Conservation (phyloP, 2,888 invertebrate species). For the Toxonevra muliebris region DNA sequence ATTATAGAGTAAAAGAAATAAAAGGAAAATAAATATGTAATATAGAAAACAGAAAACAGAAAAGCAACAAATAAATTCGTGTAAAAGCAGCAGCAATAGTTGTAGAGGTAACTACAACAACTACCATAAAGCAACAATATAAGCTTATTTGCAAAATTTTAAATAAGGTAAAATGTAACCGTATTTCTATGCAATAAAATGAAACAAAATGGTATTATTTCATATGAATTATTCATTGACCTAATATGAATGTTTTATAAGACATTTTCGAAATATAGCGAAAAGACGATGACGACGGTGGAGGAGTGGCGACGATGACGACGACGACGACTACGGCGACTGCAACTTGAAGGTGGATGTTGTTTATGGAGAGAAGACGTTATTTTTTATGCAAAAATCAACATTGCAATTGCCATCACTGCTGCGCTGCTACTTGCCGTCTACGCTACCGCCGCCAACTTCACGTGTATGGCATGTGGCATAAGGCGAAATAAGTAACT, state of each 20-base stretch:
- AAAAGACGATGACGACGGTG: conserved; percentile 4
- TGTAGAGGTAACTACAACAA: conserved; percentile 1
- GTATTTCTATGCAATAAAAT: conserved; percentile 49
- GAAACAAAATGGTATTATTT: conserved; percentile 49
- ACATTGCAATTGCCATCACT: conserved; percentile 3
- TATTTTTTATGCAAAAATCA: conserved; percentile 17
- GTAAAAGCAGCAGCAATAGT: no score
- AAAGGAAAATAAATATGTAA: conserved; percentile 9
- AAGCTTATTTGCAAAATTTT: conserved; percentile 18
- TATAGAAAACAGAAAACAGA: neutral
- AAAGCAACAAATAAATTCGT: neutral
- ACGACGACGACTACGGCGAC: no score
- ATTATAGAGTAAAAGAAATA: conserved; percentile 15
- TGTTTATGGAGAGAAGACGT: conserved; percentile 12
- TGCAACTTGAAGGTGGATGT: neutral
- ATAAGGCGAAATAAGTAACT: conserved; percentile 17
- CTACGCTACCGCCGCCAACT: no score
- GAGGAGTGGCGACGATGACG: neutral
- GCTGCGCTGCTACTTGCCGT: no score
- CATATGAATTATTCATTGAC: conserved; percentile 57
- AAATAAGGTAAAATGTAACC: conserved; percentile 6
- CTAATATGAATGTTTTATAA: conserved; percentile 53
- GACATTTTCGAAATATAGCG: conserved; percentile 37
- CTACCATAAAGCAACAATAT: conserved; percentile 1
- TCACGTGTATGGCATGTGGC: no score